Percentiles rank a stretch among this genome's conserved stretches.
phyloP scores from a whole-genome alignment of 1,140 invertebrate species.

The Drosophila varians region DNA sequence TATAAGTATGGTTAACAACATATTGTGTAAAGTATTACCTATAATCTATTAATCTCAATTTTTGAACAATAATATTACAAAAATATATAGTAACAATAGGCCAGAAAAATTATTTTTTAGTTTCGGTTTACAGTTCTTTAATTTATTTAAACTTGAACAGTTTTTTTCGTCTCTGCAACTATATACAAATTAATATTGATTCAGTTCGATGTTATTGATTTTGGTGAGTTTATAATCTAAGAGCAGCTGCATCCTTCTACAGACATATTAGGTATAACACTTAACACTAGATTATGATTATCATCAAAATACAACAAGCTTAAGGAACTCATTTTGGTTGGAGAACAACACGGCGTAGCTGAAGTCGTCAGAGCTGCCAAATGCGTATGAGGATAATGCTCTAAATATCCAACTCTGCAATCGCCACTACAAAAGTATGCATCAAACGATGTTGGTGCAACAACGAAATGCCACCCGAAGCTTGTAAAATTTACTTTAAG shows the following conservation, averaged over 20 bases:
- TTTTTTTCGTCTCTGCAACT: neutral
- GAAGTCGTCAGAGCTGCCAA: constrained; percentile 91
- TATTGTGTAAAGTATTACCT: no score
- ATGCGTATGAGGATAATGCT: constrained; percentile 97
- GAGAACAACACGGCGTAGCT: constrained; percentile 93
- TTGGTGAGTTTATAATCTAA: constrained; percentile 84
- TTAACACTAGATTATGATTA: constrained; percentile 94
- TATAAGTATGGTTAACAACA: no score
- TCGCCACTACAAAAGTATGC: constrained; percentile 98
- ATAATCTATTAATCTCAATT: no score
- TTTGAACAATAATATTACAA: no score
- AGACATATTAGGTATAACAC: constrained; percentile 95
- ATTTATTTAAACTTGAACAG: no score
- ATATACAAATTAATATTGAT: neutral
- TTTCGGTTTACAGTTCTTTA: no score
- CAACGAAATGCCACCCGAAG: constrained; percentile 99
- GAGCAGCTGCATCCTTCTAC: constrained; percentile 96
- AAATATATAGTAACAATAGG: no score
- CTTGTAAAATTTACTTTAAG: constrained; percentile 97
- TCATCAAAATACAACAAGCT: constrained; percentile 97
- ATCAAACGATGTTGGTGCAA: constrained; percentile 97
- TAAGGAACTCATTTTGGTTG: constrained; percentile 94
- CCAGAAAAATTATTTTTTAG: no score
- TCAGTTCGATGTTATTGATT: neutral
- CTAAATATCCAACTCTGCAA: constrained; percentile 94